Evolutionary conservation across 1,140 invertebrate species (phyloP), one percentile per base, ranked within the genome.

Genomic region (Psilanteris sp.): DNA sequence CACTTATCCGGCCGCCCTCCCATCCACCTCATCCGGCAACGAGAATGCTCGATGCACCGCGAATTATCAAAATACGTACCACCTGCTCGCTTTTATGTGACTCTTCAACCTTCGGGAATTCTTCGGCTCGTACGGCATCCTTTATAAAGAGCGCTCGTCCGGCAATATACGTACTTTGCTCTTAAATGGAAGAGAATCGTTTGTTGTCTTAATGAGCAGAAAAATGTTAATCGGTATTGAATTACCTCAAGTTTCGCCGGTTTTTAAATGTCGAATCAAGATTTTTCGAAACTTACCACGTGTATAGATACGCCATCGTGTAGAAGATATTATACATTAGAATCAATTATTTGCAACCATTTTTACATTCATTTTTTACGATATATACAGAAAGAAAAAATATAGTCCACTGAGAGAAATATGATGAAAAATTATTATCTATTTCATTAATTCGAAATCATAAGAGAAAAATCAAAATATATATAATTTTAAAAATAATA

Each of bases 31-130:
- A 64, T 61, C 52, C 50, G 52, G 31, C 68, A 55, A 76, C 75
- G 72, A 75, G 77, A 77, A 66, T 77, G 61, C 81, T 68, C 64
- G 75, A 74, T 77, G 74, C 78, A 76, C 71, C 75, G 73, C 81
- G 81, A 82, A 82, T 81, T 77, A 81, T 82, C 81, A 81, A 82
- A 81, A 81, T 79, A 79, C 62, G 72, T 73, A 81, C 76, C 81
- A 82, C 79, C 81, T 82, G 82, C 81, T 82, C 73, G 70, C 68
- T 81, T 78, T 61, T 80, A 79, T 74, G 75, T 55, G 80, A 67
- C 32, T 66, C 48, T 66, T 66, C 52, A 77, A 44, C 66, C 73
- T 77, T 66, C 57, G 52, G 22, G 32, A 66, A 67, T 71, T 66
- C 43, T 46, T 43, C 0, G 10, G 22, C 70, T 68, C 18, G 31